Percentiles rank a stretch among this genome's conserved stretches.
These are phyloP conservation scores for Caenorhabditis elegans DNA, from an alignment of 1,140 invertebrate genomes.

Conservation along the genomic window DNA sequence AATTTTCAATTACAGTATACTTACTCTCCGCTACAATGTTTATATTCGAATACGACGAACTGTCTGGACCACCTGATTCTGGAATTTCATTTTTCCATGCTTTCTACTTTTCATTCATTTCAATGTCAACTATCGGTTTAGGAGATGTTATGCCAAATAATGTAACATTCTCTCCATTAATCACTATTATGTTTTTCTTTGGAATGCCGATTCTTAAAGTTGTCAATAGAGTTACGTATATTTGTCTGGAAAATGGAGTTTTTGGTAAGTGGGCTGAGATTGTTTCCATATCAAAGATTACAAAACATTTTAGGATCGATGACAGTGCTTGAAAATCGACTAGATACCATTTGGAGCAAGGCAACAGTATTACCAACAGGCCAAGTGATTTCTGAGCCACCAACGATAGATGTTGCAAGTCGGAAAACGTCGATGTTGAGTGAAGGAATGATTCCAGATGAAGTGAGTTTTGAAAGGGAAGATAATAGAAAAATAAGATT, in stretches of 20 bases:
- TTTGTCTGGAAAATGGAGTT: constrained; percentile 30
- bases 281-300: not conserved
- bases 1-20: not conserved
- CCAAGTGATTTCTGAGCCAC: not conserved
- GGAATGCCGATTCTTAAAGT: constrained; percentile 38
- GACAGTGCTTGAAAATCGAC: constrained; percentile 19
- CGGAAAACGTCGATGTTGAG: not conserved
- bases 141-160: constrained; percentile 39
- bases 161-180: constrained; percentile 28
- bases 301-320: constrained; percentile 2
- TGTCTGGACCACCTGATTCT: constrained; percentile 11
- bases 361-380: not conserved
- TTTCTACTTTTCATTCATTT: constrained; percentile 37
- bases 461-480: not conserved
- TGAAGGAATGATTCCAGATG: constrained; percentile 21
- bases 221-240: constrained; percentile 33
- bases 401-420: not conserved
- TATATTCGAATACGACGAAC: constrained; percentile 32
- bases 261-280: not conserved
- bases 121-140: constrained; percentile 33
- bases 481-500: too few relatives aligned
- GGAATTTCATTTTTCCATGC: constrained; percentile 36
- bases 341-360: constrained; percentile 2
- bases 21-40: constrained; percentile 17
- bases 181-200: constrained; percentile 36